A percentile compares a stretch with the other conserved stretches of the same genome.
phyloP scores from a whole-genome alignment of 2,113 vertebrate species.

The Cromileptes altivelis region DNA sequence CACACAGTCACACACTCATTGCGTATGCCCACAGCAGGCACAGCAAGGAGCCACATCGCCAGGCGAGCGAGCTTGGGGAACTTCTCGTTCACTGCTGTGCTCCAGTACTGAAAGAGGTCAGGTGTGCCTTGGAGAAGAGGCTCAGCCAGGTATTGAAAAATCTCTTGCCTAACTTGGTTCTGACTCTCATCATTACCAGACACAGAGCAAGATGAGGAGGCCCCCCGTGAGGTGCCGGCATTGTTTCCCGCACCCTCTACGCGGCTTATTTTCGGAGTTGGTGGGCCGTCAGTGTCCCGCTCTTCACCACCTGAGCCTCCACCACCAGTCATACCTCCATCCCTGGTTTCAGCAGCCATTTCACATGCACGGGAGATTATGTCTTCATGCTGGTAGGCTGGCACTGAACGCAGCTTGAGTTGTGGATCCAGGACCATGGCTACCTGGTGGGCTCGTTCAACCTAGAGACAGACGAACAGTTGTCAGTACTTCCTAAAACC shows the following conservation, averaged over 20 bases:
- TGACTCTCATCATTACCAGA: conserved; percentile 73
- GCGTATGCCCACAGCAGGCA: conserved; percentile 94
- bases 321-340: conserved; percentile 85
- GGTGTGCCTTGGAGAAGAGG: conserved; percentile 87
- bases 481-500: conserved; percentile 11
- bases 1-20: conserved; percentile 94
- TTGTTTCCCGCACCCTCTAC: conserved; percentile 81
- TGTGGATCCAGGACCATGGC: conserved; percentile 98
- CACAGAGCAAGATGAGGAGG: conserved; percentile 45
- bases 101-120: conserved; percentile 98
- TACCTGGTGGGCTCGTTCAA: conserved; percentile 96
- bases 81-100: conserved; percentile 91
- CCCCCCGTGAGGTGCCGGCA: conserved; percentile 42
- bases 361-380: conserved; percentile 96
- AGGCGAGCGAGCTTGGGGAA: conserved; percentile 94
- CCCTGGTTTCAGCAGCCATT: conserved; percentile 89
- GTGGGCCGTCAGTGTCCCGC: conserved; percentile 86
- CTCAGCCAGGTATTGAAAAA: conserved; percentile 87
- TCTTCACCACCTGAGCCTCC: conserved; percentile 90
- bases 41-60: conserved; percentile 97
- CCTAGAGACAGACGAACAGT: conserved; percentile 67
- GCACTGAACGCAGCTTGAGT: conserved; percentile 94
- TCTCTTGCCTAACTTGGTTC: conserved; percentile 91
- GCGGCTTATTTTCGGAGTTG: conserved; percentile 90
- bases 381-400: conserved; percentile 97